These are phyloP conservation scores for Nemotelus nigrinus DNA, from an alignment of 2,888 invertebrate genomes.

Conservation along the genomic window DNA sequence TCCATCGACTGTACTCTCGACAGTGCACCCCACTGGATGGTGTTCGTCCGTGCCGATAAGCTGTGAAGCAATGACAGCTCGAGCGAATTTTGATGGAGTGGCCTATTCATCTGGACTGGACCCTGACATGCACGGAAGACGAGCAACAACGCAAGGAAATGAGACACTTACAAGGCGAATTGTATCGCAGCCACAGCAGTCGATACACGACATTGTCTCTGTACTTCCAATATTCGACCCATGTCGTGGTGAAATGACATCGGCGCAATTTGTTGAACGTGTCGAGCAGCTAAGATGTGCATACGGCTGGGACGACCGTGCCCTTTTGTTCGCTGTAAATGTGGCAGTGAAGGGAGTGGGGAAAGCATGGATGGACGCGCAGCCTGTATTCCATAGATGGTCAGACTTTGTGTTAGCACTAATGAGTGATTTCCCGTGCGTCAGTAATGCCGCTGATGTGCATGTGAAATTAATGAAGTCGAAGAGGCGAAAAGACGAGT, in stretches of 20 bases:
- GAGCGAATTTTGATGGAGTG: too few relatives aligned
- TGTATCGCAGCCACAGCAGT: too few relatives aligned
- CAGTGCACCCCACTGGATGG: too few relatives aligned
- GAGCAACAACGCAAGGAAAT: too few relatives aligned
- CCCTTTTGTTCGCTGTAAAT: neutral
- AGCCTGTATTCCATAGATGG: neutral
- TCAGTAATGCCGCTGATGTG: neutral
- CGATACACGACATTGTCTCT: neutral
- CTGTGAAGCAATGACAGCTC: too few relatives aligned
- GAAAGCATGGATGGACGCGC: neutral
- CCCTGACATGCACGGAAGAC: too few relatives aligned
- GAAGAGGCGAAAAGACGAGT: neutral
- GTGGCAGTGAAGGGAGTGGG: neutral
- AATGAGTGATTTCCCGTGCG: neutral
- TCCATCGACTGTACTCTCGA: too few relatives aligned
- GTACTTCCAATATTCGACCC: constrained; percentile 2
- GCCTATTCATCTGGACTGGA: too few relatives aligned
- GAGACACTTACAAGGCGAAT: too few relatives aligned
- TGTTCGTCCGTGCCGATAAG: too few relatives aligned
- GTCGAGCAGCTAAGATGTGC: neutral
- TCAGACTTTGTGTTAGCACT: neutral
- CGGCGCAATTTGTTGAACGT: too few relatives aligned
- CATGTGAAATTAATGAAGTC: neutral
- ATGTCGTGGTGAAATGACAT: constrained; percentile 5
- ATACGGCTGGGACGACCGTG: neutral